These are phyloP conservation scores for Xenopus tropicalis DNA, from an alignment of 2,113 vertebrate genomes.

Conservation along the genomic window UCB_Xtro_10.0 CM004450.2:12377001-12377500, in stretches of 20 bases:
- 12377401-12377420: conserved; percentile 47
- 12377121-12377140: conserved; percentile 41
- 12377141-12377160: conserved; percentile 48
- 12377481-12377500: conserved; percentile 44
- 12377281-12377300: conserved; percentile 64
- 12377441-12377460: neutral
- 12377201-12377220: conserved; percentile 53
- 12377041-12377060: conserved; percentile 48
- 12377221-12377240: conserved; percentile 52
- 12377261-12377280: conserved; percentile 47
- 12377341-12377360: conserved; percentile 71
- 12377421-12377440: neutral
- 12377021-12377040: conserved; percentile 35
- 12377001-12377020: conserved; percentile 50
- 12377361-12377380: conserved; percentile 59
- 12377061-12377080: conserved; percentile 61
- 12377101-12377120: conserved; percentile 48
- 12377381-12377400: conserved; percentile 57
- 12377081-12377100: conserved; percentile 59
- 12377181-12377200: conserved; percentile 62
- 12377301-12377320: conserved; percentile 83
- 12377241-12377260: conserved; percentile 51
- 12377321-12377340: conserved; percentile 86
- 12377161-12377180: conserved; percentile 9
- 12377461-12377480: conserved; percentile 43